Evolutionary conservation across 1,140 invertebrate species (phyloP).

Genomic region (Lamellibrachia luymesi): DNA sequence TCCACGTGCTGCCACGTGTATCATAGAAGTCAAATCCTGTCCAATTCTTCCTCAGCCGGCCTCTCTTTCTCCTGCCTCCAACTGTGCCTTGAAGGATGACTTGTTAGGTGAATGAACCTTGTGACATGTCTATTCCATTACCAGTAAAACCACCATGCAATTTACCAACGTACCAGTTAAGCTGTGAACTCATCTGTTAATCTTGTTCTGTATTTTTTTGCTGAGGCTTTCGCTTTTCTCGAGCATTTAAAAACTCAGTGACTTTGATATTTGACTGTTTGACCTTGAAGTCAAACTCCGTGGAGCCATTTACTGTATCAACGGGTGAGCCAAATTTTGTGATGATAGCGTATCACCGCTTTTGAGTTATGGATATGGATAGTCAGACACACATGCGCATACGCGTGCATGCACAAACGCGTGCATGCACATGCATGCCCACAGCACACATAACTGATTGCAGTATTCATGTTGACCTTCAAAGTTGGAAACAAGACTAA

Average conservation of each 20-base stretch:
- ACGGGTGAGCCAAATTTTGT: neutral
- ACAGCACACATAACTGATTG: neutral
- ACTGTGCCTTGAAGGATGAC: too few species aligned
- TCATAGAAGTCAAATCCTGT: too few species aligned
- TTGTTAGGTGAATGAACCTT: too few species aligned
- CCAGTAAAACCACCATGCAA: too few species aligned
- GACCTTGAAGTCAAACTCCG: neutral
- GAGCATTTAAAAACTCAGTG: neutral
- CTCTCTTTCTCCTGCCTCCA: too few species aligned
- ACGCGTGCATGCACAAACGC: neutral
- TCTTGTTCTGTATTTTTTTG: too few species aligned
- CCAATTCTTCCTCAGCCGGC: too few species aligned
- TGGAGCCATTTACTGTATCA: neutral
- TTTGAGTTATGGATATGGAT: neutral
- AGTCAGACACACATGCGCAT: neutral
- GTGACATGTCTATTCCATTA: too few species aligned
- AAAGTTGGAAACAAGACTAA: neutral
- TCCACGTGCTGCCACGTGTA: too few species aligned
- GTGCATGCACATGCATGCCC: too few species aligned
- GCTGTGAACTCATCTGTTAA: too few species aligned
- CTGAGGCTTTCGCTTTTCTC: neutral
- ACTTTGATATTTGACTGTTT: neutral
- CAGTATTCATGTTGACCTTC: neutral
- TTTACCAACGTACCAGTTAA: too few species aligned
- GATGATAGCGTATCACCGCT: neutral